phyloP scores from a whole-genome alignment of 2,888 invertebrate genomes.

The Cheilosia vernalis region DNA sequence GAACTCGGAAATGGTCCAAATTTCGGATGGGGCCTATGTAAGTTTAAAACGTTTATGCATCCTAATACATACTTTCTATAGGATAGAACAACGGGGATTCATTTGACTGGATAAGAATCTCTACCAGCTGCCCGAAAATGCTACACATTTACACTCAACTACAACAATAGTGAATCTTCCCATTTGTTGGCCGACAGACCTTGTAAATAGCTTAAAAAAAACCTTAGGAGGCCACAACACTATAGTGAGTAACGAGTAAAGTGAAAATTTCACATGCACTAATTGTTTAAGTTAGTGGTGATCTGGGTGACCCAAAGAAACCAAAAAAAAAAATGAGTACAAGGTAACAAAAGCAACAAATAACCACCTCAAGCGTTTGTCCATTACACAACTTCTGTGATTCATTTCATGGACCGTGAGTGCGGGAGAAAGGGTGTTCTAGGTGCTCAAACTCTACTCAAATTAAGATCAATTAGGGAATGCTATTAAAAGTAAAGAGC shows the following conservation, averaged over 20 bases:
- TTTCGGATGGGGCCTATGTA: too few species aligned
- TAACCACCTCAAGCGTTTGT: background rate
- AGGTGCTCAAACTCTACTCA: too few species aligned
- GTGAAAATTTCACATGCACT: slow-evolving; percentile 33
- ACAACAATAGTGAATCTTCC: slow-evolving; percentile 11
- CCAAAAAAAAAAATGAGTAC: slow-evolving; percentile 22
- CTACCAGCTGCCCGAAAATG: background rate
- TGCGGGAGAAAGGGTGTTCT: too few species aligned
- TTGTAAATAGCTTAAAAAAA: slow-evolving; percentile 29
- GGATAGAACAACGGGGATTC: too few species aligned
- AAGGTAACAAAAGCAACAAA: slow-evolving; percentile 23
- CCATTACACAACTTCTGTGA: slow-evolving; percentile 18
- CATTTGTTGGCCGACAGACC: slow-evolving; percentile 15
- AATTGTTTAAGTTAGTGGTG: slow-evolving; percentile 22
- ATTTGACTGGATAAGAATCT: too few species aligned
- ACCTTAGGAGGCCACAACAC: background rate
- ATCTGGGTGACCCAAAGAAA: slow-evolving; percentile 51
- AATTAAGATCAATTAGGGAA: too few species aligned
- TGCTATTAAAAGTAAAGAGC: too few species aligned
- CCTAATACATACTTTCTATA: too few species aligned
- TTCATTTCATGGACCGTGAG: slow-evolving; percentile 1
- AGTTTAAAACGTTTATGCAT: too few species aligned
- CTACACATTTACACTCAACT: too few species aligned
- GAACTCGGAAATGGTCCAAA: too few species aligned
- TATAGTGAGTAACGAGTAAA: background rate